Conservation (phyloP, 2,797 vertebrate species). For the Bucorvus abyssinicus region DNA sequence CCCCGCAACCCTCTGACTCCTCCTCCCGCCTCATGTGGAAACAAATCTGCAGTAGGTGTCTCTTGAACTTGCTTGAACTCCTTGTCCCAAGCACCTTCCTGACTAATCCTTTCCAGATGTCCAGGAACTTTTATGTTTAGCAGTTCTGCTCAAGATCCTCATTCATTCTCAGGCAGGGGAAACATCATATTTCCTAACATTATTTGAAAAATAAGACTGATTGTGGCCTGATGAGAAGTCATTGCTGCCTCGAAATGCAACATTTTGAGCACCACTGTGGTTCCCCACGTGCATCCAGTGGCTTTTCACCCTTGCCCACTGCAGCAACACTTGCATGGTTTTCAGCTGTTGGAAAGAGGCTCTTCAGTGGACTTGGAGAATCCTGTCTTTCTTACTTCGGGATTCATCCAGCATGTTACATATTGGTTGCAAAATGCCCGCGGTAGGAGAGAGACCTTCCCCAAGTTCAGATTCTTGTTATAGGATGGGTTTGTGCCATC, state of each 20-base stretch:
- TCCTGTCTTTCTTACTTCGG: neutral
- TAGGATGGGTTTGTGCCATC: accelerated
- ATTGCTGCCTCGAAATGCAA: neutral
- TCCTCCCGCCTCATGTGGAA: slow-evolving; percentile 64
- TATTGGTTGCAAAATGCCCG: neutral
- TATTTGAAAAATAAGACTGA: neutral
- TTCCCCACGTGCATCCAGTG: neutral
- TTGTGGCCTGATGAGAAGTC: neutral
- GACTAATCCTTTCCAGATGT: slow-evolving; percentile 74
- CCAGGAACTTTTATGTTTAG: slow-evolving; percentile 1
- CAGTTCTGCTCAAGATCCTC: neutral
- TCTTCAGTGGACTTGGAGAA: neutral
- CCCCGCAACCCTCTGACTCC: slow-evolving; percentile 22
- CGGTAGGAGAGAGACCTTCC: neutral
- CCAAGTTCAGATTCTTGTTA: neutral
- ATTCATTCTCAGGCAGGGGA: neutral
- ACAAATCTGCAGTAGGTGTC: slow-evolving; percentile 69
- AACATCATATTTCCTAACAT: neutral
- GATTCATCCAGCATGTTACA: neutral
- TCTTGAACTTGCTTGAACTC: slow-evolving; percentile 57
- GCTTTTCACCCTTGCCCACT: neutral
- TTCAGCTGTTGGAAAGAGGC: neutral
- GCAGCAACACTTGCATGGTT: neutral
- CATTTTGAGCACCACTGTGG: neutral
- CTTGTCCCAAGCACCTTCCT: slow-evolving; percentile 44